Conservation (phyloP, 2,113 vertebrate genomes). For the Cyanoderma ruficeps region DNA sequence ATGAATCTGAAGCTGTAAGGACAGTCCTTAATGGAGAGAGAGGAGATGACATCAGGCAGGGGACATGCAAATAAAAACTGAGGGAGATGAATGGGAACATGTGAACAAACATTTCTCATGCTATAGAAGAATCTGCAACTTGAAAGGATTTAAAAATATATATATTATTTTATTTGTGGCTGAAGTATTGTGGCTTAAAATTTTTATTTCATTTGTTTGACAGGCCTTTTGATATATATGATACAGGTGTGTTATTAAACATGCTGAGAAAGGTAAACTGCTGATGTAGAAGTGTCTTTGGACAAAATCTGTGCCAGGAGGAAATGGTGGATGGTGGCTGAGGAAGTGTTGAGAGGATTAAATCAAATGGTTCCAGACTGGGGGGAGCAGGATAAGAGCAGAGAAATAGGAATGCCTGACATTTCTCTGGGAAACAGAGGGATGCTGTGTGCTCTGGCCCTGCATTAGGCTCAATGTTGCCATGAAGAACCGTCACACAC, state of each 20-base stretch:
- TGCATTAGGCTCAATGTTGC: background rate
- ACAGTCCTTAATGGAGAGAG: background rate
- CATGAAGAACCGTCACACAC: background rate
- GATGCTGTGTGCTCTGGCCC: background rate
- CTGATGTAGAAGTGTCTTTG: background rate
- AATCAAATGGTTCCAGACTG: background rate
- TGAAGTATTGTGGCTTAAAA: background rate
- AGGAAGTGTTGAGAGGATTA: background rate
- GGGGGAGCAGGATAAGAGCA: background rate
- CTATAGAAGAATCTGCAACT: background rate
- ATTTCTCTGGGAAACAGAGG: background rate
- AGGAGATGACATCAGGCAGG: background rate
- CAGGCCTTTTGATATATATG: background rate
- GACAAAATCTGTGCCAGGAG: background rate
- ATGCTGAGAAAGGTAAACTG: background rate
- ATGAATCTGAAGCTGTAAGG: background rate
- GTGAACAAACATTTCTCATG: background rate
- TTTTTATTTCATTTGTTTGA: background rate
- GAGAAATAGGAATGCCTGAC: background rate
- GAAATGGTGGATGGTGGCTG: fast-evolving
- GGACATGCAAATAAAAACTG: background rate
- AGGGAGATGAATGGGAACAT: background rate
- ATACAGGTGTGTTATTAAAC: background rate
- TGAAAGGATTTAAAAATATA: background rate
- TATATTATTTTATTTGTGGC: background rate